Percentiles rank a stretch among this genome's conserved stretches.
phyloP scores from a whole-genome alignment of 2,797 vertebrate genomes.

The Oophaga sylvatica region DNA sequence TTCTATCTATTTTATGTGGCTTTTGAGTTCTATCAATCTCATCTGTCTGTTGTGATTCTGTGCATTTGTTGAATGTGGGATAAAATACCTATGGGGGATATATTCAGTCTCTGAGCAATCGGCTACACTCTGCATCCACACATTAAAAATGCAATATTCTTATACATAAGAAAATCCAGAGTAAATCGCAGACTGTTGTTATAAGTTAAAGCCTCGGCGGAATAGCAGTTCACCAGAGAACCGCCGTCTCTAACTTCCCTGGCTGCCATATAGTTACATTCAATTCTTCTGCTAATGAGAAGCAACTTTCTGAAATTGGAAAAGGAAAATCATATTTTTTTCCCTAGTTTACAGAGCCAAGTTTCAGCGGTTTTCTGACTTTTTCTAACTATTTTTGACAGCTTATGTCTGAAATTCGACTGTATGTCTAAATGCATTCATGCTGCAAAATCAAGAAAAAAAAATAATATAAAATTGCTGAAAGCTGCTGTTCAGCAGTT shows the following conservation, averaged over 20 bases:
- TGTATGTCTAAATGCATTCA: neutral
- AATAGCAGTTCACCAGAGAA: constrained; percentile 20
- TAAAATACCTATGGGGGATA: constrained; percentile 32
- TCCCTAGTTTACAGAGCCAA: neutral
- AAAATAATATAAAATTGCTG: neutral
- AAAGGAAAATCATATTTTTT: constrained; percentile 22
- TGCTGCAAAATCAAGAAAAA: neutral
- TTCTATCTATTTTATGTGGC: constrained; percentile 33
- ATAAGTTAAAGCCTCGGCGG: constrained; percentile 3
- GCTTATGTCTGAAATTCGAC: neutral
- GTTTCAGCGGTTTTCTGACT: neutral
- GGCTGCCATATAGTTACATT: constrained; percentile 30
- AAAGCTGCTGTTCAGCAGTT: neutral
- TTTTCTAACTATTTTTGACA: neutral
- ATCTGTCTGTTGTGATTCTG: constrained; percentile 35
- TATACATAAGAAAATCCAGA: constrained; percentile 38
- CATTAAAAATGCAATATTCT: constrained; percentile 47
- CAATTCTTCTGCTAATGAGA: constrained; percentile 31
- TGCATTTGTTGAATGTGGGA: constrained; percentile 27
- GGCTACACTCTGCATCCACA: constrained; percentile 11
- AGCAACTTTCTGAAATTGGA: constrained; percentile 19
- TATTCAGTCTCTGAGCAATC: constrained; percentile 24
- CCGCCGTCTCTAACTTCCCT: constrained; percentile 2
- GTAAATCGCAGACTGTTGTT: constrained; percentile 20
- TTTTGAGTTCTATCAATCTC: constrained; percentile 40